Percentiles rank a stretch among this genome's conserved stretches.
Conservation (phyloP, 1,140 invertebrate genomes). For the Pogonomyrmex barbatus region DNA sequence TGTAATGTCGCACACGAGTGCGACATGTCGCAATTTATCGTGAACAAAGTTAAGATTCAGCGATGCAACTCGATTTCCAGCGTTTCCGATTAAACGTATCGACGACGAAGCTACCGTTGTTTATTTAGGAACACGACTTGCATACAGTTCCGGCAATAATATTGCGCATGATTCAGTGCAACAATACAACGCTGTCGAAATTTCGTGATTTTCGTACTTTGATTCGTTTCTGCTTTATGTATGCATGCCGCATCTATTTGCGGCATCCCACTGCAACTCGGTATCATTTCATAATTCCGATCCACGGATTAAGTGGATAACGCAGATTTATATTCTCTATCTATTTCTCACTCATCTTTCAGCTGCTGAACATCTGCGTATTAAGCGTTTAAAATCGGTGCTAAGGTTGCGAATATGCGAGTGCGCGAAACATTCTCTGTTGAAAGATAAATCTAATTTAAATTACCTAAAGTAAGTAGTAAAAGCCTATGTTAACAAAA, state of each 20-base stretch:
- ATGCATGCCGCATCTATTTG: slow-evolving; percentile 19
- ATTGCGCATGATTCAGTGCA: background rate
- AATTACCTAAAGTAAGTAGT: no score
- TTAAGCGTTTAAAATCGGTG: slow-evolving; percentile 23
- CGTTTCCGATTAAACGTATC: slow-evolving; percentile 41
- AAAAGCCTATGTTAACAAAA: no score
- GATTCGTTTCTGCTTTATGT: slow-evolving; percentile 36
- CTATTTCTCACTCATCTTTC: slow-evolving; percentile 25
- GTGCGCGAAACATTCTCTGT: background rate
- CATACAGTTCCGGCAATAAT: background rate
- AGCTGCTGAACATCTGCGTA: background rate
- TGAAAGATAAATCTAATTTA: background rate
- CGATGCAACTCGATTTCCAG: slow-evolving; percentile 36
- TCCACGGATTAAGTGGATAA: slow-evolving; percentile 35
- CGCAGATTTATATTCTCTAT: slow-evolving; percentile 17
- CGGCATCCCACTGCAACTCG: slow-evolving; percentile 11
- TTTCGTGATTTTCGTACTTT: slow-evolving; percentile 17
- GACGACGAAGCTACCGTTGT: slow-evolving; percentile 24
- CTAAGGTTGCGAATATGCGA: background rate
- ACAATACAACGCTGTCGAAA: slow-evolving; percentile 20
- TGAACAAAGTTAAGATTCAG: slow-evolving; percentile 50
- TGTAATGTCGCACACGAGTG: background rate
- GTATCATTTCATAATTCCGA: slow-evolving; percentile 28
- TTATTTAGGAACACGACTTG: slow-evolving; percentile 30
- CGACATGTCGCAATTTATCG: slow-evolving; percentile 20